Evolutionary conservation across 2,113 vertebrate genomes (phyloP).

Genomic region (Hyla sarda): DNA sequence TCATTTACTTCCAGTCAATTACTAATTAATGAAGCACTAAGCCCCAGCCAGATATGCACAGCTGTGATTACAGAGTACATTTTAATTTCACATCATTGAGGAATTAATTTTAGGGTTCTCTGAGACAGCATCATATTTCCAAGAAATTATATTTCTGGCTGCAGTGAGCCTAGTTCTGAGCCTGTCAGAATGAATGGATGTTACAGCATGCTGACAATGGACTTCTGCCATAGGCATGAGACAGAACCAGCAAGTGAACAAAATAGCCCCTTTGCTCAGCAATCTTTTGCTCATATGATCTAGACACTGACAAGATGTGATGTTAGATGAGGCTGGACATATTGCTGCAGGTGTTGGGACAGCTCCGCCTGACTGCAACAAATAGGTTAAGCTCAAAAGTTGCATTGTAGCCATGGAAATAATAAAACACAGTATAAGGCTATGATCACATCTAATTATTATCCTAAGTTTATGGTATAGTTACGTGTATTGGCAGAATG

Average conservation of each 20-base stretch:
- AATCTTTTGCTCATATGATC: slow-evolving; percentile 25
- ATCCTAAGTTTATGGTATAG: no score
- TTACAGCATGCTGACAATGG: slow-evolving; percentile 53
- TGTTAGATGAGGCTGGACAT: slow-evolving; percentile 7
- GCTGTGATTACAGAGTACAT: slow-evolving; percentile 57
- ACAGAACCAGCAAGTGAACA: slow-evolving; percentile 45
- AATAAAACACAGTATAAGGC: background rate
- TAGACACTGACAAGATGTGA: slow-evolving; percentile 44
- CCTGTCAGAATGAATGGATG: slow-evolving; percentile 59
- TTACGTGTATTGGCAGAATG: no score
- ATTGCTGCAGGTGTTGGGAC: slow-evolving; percentile 6
- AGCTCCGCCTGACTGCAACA: background rate
- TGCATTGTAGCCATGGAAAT: background rate
- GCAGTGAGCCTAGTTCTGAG: background rate
- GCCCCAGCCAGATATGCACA: slow-evolving; percentile 62
- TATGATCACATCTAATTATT: no score
- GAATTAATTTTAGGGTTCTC: slow-evolving; percentile 66
- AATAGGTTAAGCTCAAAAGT: background rate
- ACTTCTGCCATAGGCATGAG: slow-evolving; percentile 45
- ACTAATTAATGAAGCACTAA: slow-evolving; percentile 71
- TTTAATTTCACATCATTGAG: slow-evolving; percentile 62
- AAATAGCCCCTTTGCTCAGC: slow-evolving; percentile 25
- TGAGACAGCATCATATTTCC: slow-evolving; percentile 62
- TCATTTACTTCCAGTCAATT: slow-evolving; percentile 70
- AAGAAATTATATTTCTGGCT: slow-evolving; percentile 53